Conservation (phyloP, 2,888 invertebrate genomes). For the Silvanus unidentatus region DNA sequence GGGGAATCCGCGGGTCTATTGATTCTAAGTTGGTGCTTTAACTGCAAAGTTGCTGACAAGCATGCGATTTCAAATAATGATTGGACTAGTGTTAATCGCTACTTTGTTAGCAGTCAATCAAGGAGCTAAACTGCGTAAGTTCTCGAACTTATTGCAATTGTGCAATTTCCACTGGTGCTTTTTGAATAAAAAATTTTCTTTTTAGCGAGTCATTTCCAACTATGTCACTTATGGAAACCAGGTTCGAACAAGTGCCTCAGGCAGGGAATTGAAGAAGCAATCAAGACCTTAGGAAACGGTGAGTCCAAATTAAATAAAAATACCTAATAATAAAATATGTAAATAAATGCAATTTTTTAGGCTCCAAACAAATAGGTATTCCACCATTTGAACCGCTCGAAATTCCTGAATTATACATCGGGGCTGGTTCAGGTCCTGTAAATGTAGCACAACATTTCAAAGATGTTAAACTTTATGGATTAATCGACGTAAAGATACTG, state of each 20-base stretch:
- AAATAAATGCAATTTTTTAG: constrained; percentile 23
- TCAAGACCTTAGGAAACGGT: constrained; percentile 28
- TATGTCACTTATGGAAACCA: constrained; percentile 28
- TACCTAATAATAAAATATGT: neutral
- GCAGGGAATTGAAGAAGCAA: constrained; percentile 29
- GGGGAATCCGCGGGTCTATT: too few species aligned
- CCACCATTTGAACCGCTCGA: constrained; percentile 44
- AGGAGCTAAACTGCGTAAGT: too few species aligned
- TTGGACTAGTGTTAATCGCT: too few species aligned
- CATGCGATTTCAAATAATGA: too few species aligned
- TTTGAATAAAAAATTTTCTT: constrained; percentile 10
- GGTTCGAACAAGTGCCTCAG: constrained; percentile 27
- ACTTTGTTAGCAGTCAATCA: too few species aligned
- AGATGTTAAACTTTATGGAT: constrained; percentile 60
- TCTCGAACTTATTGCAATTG: too few species aligned
- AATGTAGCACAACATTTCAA: constrained; percentile 60
- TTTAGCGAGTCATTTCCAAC: constrained; percentile 29
- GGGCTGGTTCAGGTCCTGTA: constrained; percentile 55
- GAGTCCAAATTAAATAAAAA: constrained; percentile 12
- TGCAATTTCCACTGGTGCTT: too few species aligned
- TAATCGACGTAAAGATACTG: too few species aligned
- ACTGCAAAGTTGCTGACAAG: too few species aligned
- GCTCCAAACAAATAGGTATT: constrained; percentile 39
- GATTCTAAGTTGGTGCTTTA: too few species aligned
- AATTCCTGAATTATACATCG: constrained; percentile 42